Evolutionary conservation across 2,888 invertebrate genomes (phyloP).

Genomic region (Antheraea assamensis): DNA sequence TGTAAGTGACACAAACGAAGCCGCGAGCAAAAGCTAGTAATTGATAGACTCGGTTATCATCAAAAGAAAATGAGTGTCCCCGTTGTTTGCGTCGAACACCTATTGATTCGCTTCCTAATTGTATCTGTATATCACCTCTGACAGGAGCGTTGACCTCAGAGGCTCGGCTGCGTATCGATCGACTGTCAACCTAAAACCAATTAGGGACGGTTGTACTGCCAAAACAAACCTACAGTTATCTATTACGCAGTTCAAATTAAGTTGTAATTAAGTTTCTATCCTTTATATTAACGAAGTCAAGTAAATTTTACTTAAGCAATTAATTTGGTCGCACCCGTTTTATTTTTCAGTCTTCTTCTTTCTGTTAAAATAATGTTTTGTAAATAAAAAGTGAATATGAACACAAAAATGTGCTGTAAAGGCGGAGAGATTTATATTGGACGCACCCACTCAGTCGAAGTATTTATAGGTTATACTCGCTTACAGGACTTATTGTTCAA

Average conservation of each 20-base stretch:
- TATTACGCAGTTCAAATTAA: background rate
- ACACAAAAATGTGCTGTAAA: background rate
- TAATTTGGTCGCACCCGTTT: too few species aligned
- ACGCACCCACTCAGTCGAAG: background rate
- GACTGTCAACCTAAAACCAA: background rate
- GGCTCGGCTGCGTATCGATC: slow-evolving; percentile 1
- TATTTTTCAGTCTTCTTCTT: too few species aligned
- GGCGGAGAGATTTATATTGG: background rate
- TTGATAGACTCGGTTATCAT: too few species aligned
- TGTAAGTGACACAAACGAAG: too few species aligned
- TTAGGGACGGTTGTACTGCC: background rate
- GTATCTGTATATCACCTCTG: background rate
- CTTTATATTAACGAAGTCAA: too few species aligned
- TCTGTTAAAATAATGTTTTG: background rate
- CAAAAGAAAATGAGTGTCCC: background rate
- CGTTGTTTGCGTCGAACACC: background rate
- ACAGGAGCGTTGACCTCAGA: background rate
- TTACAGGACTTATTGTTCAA: background rate
- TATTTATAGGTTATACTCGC: background rate
- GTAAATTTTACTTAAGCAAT: too few species aligned
- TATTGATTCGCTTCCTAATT: background rate
- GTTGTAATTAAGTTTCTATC: background rate
- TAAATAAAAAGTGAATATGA: background rate
- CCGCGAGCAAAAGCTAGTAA: too few species aligned
- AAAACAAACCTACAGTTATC: background rate